Conservation (phyloP, 2,113 vertebrate genomes). For the Gadus chalcogrammus region DNA sequence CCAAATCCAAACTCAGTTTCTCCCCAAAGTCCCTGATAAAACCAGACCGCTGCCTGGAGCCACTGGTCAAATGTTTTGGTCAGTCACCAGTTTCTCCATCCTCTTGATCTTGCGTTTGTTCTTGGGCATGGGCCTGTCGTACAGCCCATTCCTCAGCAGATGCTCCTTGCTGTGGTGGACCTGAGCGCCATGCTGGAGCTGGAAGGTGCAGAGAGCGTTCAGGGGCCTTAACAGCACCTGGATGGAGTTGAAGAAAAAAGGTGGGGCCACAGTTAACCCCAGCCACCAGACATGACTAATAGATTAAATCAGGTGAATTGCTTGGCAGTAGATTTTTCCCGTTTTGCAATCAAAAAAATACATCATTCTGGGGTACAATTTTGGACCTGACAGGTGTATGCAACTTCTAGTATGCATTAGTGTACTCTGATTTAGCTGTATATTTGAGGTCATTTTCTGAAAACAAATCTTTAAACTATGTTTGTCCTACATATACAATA, state of each 20-base stretch:
- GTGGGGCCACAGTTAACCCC: neutral
- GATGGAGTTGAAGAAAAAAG: neutral
- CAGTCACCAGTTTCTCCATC: slow-evolving; percentile 91
- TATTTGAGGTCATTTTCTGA: no score
- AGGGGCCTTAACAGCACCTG: slow-evolving; percentile 90
- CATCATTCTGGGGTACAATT: no score
- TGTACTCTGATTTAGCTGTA: no score
- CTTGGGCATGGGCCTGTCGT: slow-evolving; percentile 93
- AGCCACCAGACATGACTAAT: no score
- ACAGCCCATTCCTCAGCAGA: slow-evolving; percentile 89
- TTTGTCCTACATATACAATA: no score
- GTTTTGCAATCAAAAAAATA: no score
- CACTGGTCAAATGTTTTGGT: slow-evolving; percentile 81
- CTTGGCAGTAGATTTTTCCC: neutral
- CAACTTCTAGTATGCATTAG: no score
- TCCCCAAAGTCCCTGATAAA: no score
- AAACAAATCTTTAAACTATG: no score
- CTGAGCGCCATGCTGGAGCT: slow-evolving; percentile 94
- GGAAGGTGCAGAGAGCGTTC: slow-evolving; percentile 92
- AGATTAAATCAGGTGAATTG: neutral
- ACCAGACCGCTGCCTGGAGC: no score
- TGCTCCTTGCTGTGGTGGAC: slow-evolving; percentile 96
- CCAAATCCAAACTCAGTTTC: no score
- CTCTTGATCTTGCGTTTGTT: slow-evolving; percentile 97
- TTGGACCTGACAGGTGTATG: no score